phyloP scores from a whole-genome alignment of 2,888 invertebrate genomes.

The Dermolepida albohirtum region DNA sequence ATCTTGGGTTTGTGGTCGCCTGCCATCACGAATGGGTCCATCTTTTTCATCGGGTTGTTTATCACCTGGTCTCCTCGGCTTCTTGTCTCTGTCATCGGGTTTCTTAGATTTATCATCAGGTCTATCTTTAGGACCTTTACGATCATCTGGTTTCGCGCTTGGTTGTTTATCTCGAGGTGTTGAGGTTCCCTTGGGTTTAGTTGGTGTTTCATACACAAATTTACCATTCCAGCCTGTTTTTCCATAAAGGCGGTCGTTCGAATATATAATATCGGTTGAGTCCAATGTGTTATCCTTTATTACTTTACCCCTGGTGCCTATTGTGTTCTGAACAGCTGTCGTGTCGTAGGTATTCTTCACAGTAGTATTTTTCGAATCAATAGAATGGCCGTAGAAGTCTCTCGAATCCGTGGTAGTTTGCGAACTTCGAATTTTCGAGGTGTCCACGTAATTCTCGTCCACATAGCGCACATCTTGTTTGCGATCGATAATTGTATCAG shows the following conservation, averaged over 20 bases:
- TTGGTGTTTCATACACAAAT: conserved; percentile 59
- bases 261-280: conserved; percentile 60
- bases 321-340: conserved; percentile 61
- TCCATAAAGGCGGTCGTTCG: conserved; percentile 62
- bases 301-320: conserved; percentile 64
- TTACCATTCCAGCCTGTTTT: conserved; percentile 65
- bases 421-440: conserved; percentile 53
- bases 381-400: conserved; percentile 60
- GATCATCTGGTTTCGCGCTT: conserved; percentile 7
- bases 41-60: conserved; percentile 18
- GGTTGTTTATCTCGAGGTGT: conserved; percentile 17
- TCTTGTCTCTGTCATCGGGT: conserved; percentile 28
- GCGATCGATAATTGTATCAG: conserved; percentile 1
- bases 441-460: conserved; percentile 56
- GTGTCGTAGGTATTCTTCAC: conserved; percentile 61
- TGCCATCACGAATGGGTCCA: conserved; percentile 10
- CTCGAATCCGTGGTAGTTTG: conserved; percentile 56
- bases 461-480: conserved; percentile 49
- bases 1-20: conserved; percentile 5
- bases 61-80: conserved; percentile 21
- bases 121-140: conserved; percentile 30
- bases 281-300: conserved; percentile 66
- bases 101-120: conserved; percentile 2
- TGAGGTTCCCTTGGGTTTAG: conserved; percentile 38
- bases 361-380: conserved; percentile 56